Evolutionary conservation across 2,113 vertebrate species (phyloP).

Genomic region (Chinchilla lanigera): DNA sequence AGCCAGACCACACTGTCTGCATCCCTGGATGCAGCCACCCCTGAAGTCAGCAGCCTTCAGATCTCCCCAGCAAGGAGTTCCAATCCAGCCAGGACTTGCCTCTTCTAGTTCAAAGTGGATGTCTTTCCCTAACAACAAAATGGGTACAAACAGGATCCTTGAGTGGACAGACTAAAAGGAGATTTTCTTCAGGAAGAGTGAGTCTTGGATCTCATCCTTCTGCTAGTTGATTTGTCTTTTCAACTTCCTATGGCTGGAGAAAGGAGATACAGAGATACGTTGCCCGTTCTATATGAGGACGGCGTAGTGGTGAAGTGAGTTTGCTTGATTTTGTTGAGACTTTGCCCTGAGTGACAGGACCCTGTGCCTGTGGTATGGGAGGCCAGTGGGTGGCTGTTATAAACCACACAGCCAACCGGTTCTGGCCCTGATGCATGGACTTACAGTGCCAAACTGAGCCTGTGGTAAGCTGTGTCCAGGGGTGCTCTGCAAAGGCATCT

Average conservation of each 20-base stretch:
- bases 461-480: not conserved
- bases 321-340: not conserved
- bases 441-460: not conserved
- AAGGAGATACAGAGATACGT: conserved; percentile 50
- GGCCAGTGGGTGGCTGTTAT: not conserved
- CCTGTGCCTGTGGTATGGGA: not conserved
- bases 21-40: too few relatives aligned
- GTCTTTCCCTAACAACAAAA: not conserved
- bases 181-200: not conserved
- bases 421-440: not conserved
- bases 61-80: not conserved
- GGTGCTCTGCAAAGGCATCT: not conserved
- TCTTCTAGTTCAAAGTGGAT: not conserved
- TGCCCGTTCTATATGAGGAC: conserved; percentile 64
- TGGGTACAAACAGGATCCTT: not conserved
- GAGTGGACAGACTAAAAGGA: not conserved
- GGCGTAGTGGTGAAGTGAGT: not conserved
- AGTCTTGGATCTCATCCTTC: not conserved
- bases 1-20: rapidly evolving
- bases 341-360: not conserved
- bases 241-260: conserved; percentile 67
- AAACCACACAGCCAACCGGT: not conserved
- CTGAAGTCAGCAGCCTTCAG: not conserved
- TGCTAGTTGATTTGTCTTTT: conserved; percentile 30
- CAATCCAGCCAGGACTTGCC: rapidly evolving